Percentiles rank a stretch among this genome's conserved stretches.
phyloP scores from a whole-genome alignment of 2,888 invertebrate genomes.

The Dichetophora obliterata region DNA sequence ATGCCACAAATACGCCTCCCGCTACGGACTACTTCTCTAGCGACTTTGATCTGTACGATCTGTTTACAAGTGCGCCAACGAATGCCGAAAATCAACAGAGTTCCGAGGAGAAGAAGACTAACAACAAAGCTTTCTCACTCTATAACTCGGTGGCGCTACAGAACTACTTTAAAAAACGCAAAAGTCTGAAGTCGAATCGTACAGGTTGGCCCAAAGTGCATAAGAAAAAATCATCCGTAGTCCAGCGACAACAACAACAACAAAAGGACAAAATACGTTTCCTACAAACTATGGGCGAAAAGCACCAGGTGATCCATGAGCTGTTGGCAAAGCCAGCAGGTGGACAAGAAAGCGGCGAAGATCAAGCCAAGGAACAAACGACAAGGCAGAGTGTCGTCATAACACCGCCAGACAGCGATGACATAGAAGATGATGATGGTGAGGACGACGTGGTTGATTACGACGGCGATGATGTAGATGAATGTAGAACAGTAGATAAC shows the following conservation, averaged over 20 bases:
- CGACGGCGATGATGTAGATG: slow-evolving; percentile 41
- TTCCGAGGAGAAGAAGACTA: slow-evolving; percentile 43
- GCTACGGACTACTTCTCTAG: slow-evolving; percentile 65
- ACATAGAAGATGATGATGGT: slow-evolving; percentile 46
- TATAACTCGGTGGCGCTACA: slow-evolving; percentile 56
- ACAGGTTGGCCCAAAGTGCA: slow-evolving; percentile 84
- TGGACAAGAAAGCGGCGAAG: slow-evolving; percentile 43
- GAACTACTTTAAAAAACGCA: slow-evolving; percentile 63
- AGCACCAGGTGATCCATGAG: not conserved
- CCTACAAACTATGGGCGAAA: slow-evolving; percentile 47
- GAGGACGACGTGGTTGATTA: slow-evolving; percentile 44
- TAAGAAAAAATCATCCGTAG: slow-evolving; percentile 53
- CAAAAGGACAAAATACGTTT: slow-evolving; percentile 55
- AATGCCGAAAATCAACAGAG: slow-evolving; percentile 50
- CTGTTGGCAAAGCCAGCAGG: slow-evolving; percentile 49
- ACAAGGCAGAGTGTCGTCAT: slow-evolving; percentile 47
- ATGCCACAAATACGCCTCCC: slow-evolving; percentile 55
- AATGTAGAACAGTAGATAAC: slow-evolving; percentile 35
- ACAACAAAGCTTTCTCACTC: slow-evolving; percentile 50
- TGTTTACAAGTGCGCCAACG: slow-evolving; percentile 52
- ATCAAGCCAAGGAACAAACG: slow-evolving; percentile 32
- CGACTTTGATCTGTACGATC: slow-evolving; percentile 64
- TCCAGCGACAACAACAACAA: slow-evolving; percentile 54
- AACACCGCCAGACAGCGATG: slow-evolving; percentile 56
- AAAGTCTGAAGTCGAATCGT: slow-evolving; percentile 76